Evolutionary conservation across 2,888 invertebrate genomes (phyloP).

Genomic region (Torymus texanus): DNA sequence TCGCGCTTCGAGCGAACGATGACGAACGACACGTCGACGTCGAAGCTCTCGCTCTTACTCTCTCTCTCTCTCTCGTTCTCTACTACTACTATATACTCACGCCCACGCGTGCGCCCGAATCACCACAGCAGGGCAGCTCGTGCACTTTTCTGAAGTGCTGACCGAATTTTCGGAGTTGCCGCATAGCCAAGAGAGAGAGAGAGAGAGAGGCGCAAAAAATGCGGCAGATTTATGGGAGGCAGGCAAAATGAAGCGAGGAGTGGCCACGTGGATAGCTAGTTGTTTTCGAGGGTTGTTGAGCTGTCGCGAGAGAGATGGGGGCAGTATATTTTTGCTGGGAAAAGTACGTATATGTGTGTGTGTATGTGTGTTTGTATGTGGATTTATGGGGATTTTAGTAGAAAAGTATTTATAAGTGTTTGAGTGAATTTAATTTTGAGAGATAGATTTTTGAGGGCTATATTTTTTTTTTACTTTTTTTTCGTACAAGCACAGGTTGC

Average conservation of each 20-base stretch:
- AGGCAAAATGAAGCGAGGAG: too few relatives aligned
- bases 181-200: too few relatives aligned
- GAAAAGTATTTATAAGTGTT: neutral
- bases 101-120: neutral
- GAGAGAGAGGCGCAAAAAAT: too few relatives aligned
- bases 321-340: neutral
- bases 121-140: neutral
- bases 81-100: neutral
- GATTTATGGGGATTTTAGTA: neutral
- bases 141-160: neutral
- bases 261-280: too few relatives aligned
- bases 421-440: neutral
- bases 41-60: constrained; percentile 12
- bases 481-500: too few relatives aligned
- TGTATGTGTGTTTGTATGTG: too few relatives aligned
- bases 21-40: constrained; percentile 56
- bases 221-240: too few relatives aligned
- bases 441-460: neutral
- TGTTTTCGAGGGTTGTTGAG: too few relatives aligned
- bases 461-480: neutral
- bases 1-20: constrained; percentile 54
- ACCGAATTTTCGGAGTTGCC: neutral
- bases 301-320: too few relatives aligned
- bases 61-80: constrained; percentile 13
- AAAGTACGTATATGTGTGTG: neutral